phyloP scores from a whole-genome alignment of 2,888 invertebrate genomes.

The Melinaea menophilus region DNA sequence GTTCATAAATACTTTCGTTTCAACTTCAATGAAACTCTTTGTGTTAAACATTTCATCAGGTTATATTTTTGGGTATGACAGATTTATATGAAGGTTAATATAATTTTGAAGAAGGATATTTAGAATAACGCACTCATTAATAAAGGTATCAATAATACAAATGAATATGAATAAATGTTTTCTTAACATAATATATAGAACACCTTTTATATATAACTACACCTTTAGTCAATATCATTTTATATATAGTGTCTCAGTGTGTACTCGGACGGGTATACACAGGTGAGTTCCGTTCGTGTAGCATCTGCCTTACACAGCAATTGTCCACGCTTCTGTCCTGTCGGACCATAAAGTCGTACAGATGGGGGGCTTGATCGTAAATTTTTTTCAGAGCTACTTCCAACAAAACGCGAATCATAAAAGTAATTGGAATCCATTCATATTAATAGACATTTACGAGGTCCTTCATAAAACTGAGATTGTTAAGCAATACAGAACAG shows the following conservation, averaged over 20 bases:
- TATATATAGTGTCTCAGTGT: too few species aligned
- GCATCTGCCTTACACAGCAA: slow-evolving; percentile 57
- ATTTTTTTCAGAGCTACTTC: slow-evolving; percentile 71
- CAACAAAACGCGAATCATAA: slow-evolving; percentile 76
- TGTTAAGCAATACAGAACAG: slow-evolving; percentile 64
- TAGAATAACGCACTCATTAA: not conserved
- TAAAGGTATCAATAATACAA: not conserved
- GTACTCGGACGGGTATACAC: not conserved
- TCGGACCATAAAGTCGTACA: slow-evolving; percentile 56
- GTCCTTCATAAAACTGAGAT: slow-evolving; percentile 74
- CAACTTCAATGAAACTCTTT: not conserved
- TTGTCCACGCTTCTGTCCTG: slow-evolving; percentile 44
- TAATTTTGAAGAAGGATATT: not conserved
- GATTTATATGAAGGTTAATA: slow-evolving; percentile 3
- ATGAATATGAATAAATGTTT: too few species aligned
- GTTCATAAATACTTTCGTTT: slow-evolving; percentile 8
- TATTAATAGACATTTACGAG: slow-evolving; percentile 79
- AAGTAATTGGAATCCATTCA: slow-evolving; percentile 78
- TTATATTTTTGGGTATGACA: slow-evolving; percentile 6
- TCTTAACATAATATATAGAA: not conserved
- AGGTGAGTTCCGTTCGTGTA: slow-evolving; percentile 44
- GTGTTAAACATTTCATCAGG: slow-evolving; percentile 2
- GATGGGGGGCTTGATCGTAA: slow-evolving; percentile 69
- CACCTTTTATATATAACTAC: slow-evolving; percentile 4
- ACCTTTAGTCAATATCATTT: not conserved